A percentile compares a stretch with the other conserved stretches of the same genome.
Conservation (phyloP, 1,140 invertebrate species). For the Saccostrea cuccullata region DNA sequence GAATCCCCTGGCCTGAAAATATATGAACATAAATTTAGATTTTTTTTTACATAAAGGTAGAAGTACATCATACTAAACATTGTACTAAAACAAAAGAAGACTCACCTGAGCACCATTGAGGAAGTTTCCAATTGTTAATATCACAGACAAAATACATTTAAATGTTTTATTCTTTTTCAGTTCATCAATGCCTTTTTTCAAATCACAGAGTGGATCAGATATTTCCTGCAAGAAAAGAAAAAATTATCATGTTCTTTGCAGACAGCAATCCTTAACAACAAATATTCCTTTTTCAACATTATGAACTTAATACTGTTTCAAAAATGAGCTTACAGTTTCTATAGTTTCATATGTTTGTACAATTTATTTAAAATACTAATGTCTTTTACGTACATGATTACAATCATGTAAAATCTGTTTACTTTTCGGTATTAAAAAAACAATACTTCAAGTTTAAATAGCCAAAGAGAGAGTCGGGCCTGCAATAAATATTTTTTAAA, state of each 20-base stretch:
- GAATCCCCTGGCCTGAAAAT: conserved; percentile 93
- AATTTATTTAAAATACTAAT: too few relatives aligned
- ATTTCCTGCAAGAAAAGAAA: conserved; percentile 87
- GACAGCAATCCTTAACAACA: neutral
- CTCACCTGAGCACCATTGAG: conserved; percentile 93
- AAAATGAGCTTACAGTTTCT: conserved; percentile 85
- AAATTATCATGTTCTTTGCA: neutral
- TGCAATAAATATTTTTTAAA: too few relatives aligned
- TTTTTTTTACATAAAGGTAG: too few relatives aligned
- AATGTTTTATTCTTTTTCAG: conserved; percentile 91
- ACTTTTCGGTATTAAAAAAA: too few relatives aligned
- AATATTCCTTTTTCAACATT: neutral
- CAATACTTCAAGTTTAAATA: too few relatives aligned
- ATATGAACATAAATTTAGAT: neutral
- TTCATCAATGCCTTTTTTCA: conserved; percentile 96
- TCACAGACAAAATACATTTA: conserved; percentile 93
- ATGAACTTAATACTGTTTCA: neutral
- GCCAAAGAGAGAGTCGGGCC: too few relatives aligned
- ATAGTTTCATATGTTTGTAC: conserved; percentile 98
- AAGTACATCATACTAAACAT: too few relatives aligned
- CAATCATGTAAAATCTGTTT: too few relatives aligned
- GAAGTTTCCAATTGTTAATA: conserved; percentile 97
- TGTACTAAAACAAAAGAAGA: neutral
- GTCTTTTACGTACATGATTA: too few relatives aligned
- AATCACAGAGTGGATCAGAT: conserved; percentile 97